phyloP scores from a whole-genome alignment of 2,113 vertebrate species.

The Alethe diademata region DNA sequence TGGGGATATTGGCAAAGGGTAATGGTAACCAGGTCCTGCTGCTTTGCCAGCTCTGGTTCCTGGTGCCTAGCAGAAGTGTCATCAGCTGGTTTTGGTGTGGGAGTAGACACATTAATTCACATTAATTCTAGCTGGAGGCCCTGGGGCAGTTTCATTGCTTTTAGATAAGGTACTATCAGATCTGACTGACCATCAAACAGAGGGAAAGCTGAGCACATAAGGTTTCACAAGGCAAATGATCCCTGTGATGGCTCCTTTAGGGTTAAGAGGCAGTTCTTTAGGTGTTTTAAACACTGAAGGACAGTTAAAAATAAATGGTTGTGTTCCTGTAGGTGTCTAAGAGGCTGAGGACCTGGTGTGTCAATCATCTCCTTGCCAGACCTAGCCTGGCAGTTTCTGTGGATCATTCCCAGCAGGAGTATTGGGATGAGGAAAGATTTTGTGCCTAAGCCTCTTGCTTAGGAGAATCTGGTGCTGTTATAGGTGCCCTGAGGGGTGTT shows the following conservation, averaged over 20 bases:
- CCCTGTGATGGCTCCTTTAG: neutral
- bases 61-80: neutral
- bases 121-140: neutral
- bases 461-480: neutral
- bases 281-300: neutral
- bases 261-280: neutral
- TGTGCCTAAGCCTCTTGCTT: neutral
- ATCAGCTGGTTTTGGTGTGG: neutral
- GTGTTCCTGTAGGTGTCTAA: neutral
- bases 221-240: neutral
- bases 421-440: neutral
- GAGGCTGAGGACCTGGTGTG: neutral
- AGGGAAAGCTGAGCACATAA: neutral
- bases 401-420: accelerated
- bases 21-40: neutral
- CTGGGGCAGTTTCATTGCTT: neutral
- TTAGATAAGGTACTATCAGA: neutral
- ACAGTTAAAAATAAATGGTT: neutral
- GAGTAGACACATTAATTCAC: neutral
- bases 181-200: neutral
- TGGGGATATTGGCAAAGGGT: neutral
- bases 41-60: neutral
- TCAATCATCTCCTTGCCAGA: neutral
- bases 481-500: neutral
- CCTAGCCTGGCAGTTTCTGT: neutral